Base-by-base conservation (phyloP, 2,797 vertebrate species). In the Hippopotamyrus pictus region DNA sequence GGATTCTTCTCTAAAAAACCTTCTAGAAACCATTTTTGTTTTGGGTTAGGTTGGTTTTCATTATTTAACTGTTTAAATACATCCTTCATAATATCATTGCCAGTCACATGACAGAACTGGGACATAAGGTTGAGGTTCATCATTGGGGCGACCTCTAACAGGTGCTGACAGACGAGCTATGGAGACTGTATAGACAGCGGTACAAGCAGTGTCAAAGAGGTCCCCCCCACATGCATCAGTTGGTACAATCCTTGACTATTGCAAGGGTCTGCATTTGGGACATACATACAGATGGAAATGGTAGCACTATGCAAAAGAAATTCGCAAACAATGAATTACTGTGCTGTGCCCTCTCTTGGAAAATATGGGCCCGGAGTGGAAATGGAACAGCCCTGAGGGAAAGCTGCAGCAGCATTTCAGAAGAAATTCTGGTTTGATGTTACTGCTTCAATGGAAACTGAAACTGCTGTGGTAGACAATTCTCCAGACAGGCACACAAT, bases 401-500 rank as follows among this genome's bases (percentile, higher is more conserved):
- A 82, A 82, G 41, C 41, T 46, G 41, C 41, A 46, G 76, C 41
- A 82, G 76, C 76, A 46, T 82, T 82, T 82, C 76, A 82, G 41
- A 82, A 82, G 41, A 82, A 82, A 82, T 44, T 82, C 76, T 82
- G 76, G 76, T 82, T 82, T 82, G 76, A 82, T 82, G 76, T 82
- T 82, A 82, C 41, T 46, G 76, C 37, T 82, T 82, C 76, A 82
- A 82, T 82, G 76, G 41, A 46, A 82, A 46, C 76, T n/a, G 83
- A 85, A 85, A 50, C 48, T 85, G 44, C 83, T 85, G 83, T 22
- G 44, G 44, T 50, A 50, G 83, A 50, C 44, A 25, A 85, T 85
- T 85, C 83, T 85, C 48, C 46, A 51, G 83, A 50, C 83, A 25
- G 46, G 11, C 22, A 85, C 83, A 51, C 83, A 46, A 85, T 48